Conservation (phyloP, 2,888 invertebrate species). For the Acleris holmiana region DNA sequence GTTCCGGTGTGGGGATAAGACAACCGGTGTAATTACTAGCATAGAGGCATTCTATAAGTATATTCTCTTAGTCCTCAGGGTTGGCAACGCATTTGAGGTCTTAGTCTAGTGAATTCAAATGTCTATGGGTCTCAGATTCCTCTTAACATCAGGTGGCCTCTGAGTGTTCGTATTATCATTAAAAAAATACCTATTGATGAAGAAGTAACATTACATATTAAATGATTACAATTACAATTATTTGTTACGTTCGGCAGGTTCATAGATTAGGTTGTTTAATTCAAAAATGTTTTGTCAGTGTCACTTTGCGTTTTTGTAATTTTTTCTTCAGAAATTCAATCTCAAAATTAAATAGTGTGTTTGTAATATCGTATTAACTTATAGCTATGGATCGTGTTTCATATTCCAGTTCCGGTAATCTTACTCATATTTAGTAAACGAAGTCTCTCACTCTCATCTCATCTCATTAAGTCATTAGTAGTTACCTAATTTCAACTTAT, state of each 20-base stretch:
- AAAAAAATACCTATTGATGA: not conserved
- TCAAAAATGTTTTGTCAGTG: constrained; percentile 27
- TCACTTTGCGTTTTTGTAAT: constrained; percentile 17
- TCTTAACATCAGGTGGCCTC: no score
- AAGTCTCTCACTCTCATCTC: not conserved
- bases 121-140: no score
- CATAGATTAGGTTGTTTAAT: constrained; percentile 32
- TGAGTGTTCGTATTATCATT: no score
- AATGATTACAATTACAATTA: not conserved
- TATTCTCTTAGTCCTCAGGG: no score
- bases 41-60: no score
- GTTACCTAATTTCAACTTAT: not conserved
- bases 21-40: no score
- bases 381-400: constrained; percentile 3
- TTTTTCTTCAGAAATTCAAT: not conserved
- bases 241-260: constrained; percentile 12
- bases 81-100: no score
- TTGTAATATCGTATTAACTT: constrained; percentile 13
- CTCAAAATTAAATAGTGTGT: constrained; percentile 27
- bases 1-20: no score
- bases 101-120: no score
- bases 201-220: not conserved
- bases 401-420: constrained; percentile 25
- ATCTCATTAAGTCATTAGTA: no score
- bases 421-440: not conserved